Evolutionary conservation across 2,797 vertebrate species (phyloP).

Genomic region (Chaunax sp.): DNA sequence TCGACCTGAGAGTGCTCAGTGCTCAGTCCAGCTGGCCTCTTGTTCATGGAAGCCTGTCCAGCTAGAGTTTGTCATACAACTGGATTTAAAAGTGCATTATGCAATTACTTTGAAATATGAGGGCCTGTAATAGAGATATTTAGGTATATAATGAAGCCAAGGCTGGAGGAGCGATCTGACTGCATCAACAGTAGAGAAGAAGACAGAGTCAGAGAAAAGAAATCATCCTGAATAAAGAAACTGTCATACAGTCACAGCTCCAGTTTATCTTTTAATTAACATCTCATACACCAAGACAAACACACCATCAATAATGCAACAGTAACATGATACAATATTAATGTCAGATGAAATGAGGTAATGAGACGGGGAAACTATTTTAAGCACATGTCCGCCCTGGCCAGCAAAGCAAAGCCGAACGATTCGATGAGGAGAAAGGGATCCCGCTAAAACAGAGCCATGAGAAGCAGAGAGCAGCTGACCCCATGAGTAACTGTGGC

Average conservation of each 20-base stretch:
- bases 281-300: slow-evolving; percentile 71
- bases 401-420: slow-evolving; percentile 15
- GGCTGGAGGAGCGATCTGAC: slow-evolving; percentile 37
- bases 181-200: slow-evolving; percentile 45
- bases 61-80: slow-evolving; percentile 50
- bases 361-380: slow-evolving; percentile 68
- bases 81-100: slow-evolving; percentile 50
- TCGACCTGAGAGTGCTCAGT: slow-evolving; percentile 23
- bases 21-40: slow-evolving; percentile 23
- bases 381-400: slow-evolving; percentile 23
- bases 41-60: slow-evolving; percentile 36
- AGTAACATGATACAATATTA: slow-evolving; percentile 71
- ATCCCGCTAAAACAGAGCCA: slow-evolving; percentile 37
- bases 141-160: slow-evolving; percentile 39
- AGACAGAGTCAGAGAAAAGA: slow-evolving; percentile 38
- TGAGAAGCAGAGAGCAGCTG: slow-evolving; percentile 64
- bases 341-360: slow-evolving; percentile 74
- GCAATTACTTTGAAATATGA: slow-evolving; percentile 58
- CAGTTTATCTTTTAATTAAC: slow-evolving; percentile 78
- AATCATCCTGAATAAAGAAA: slow-evolving; percentile 58
- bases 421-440: slow-evolving; percentile 27
- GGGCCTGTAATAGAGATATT: slow-evolving; percentile 61
- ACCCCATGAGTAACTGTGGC: slow-evolving; percentile 63
- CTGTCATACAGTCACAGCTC: slow-evolving; percentile 60
- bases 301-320: slow-evolving; percentile 75